Base-by-base conservation (phyloP, 2,888 invertebrate species). In the Ariolimax columbianus region DNA sequence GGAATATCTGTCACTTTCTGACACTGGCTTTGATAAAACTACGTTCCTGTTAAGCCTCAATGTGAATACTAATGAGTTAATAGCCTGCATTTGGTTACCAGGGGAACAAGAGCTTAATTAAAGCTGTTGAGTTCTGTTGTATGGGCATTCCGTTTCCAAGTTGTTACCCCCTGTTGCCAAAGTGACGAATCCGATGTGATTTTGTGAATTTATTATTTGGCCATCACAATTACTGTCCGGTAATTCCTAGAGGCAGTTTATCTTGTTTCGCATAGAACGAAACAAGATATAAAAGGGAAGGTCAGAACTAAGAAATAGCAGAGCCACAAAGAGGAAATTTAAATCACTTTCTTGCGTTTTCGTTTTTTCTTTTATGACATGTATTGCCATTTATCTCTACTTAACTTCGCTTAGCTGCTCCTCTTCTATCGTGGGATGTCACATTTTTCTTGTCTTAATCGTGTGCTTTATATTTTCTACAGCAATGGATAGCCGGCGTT, bases 91-190 rank as follows among this genome's bases (percentile, higher is more conserved):
- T 47, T 43, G 47, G n/a, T 47, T 47, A 43, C n/a, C 43, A 26
- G 0, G 47, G 47, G 47, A 75, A 75, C 47, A 73, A 43, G 40
- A 17, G 43, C n/a, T 26, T 47, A 75, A 75, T 75, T 75, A 75
- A 47, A 30, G 30, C 30, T 30, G 47, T 47, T 47, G n/a, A 2
- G 40, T 2, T 23, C 19, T 47, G 2, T n/a, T n/a, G n/a, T 11
- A 30, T 33, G 30, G 30, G 38, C 4, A n/a, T 75, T 30, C n/a
- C 30, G n/a, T 47, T 75, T 75, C 43, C 47, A 43, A 47, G 43
- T 30, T 43, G 73, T 43, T 75, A 47, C 47, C 47, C 23, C n/a
- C 7, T 47, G 0, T 0, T 40, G n/a, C 7, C 0, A 4, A 47
- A n/a, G n/a, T 30, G 73, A 23, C 26, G 30, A 47, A 75, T 30